phyloP scores from a whole-genome alignment of 1,140 invertebrate species.

The Drosophila ohnishii region DNA sequence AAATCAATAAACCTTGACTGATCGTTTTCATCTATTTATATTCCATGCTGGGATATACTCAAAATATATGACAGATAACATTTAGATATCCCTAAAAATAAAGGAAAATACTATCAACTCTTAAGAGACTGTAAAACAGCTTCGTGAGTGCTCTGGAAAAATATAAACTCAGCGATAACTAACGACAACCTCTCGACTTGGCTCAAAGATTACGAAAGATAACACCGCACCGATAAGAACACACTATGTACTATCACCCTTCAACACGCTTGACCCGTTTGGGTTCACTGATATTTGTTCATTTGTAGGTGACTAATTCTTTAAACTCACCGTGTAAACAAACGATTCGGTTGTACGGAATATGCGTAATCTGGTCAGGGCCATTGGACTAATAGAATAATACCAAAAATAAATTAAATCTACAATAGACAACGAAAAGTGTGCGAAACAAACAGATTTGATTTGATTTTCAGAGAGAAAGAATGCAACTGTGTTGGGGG shows the following conservation, averaged over 20 bases:
- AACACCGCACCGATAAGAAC: conserved; percentile 23
- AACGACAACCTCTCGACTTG: neutral
- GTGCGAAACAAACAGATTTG: conserved; percentile 1
- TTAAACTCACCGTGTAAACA: neutral
- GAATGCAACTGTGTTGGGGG: neutral
- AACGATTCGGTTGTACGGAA: conserved; percentile 3
- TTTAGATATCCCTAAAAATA: neutral
- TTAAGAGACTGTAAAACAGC: neutral
- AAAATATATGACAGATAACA: neutral
- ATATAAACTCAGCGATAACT: conserved; percentile 8
- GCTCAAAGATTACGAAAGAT: conserved; percentile 17
- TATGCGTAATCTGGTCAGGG: conserved; percentile 60
- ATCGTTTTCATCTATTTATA: neutral
- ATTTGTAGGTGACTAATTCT: conserved; percentile 26
- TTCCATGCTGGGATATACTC: neutral
- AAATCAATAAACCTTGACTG: neutral
- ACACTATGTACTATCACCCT: neutral
- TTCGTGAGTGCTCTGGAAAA: neutral
- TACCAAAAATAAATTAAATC: conserved; percentile 13
- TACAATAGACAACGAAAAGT: conserved; percentile 2
- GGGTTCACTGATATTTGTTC: conserved; percentile 19
- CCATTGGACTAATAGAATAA: conserved; percentile 40
- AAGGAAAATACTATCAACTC: neutral
- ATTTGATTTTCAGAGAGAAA: neutral
- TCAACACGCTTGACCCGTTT: neutral